phyloP scores from a whole-genome alignment of 2,888 invertebrate species.

The Rhaphigaster nebulosa region DNA sequence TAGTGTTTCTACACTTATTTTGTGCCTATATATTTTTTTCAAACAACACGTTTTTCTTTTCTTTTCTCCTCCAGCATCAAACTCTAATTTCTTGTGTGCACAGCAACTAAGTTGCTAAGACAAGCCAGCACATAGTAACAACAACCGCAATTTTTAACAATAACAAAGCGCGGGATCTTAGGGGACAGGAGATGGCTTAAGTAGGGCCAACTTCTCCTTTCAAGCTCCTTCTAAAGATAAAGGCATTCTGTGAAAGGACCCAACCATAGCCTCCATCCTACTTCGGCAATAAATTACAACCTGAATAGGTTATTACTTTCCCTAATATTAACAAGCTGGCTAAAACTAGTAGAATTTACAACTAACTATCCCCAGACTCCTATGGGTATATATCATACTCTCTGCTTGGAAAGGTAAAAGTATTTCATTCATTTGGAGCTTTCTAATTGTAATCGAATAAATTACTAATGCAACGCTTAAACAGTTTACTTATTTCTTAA shows the following conservation, averaged over 20 bases:
- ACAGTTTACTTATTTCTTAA: not conserved
- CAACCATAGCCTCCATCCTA: not conserved
- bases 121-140: not conserved
- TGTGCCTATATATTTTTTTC: too few relatives aligned
- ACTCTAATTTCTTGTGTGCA: not conserved
- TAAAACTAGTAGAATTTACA: slow-evolving; percentile 55
- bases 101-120: not conserved
- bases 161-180: not conserved
- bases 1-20: too few relatives aligned
- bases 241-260: slow-evolving; percentile 51
- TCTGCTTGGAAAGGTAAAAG: not conserved
- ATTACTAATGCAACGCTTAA: not conserved
- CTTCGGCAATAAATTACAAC: slow-evolving; percentile 57
- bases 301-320: slow-evolving; percentile 60
- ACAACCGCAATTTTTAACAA: slow-evolving; percentile 35
- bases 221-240: slow-evolving; percentile 55
- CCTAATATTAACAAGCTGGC: slow-evolving; percentile 56
- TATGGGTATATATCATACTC: slow-evolving; percentile 3
- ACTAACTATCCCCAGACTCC: slow-evolving; percentile 50
- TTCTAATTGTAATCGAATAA: not conserved
- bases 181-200: not conserved
- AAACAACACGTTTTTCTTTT: not conserved
- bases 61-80: not conserved
- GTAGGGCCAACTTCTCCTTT: slow-evolving; percentile 51
- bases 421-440: not conserved